phyloP scores from a whole-genome alignment of 2,113 vertebrate species.

The Sylvietta virens region DNA sequence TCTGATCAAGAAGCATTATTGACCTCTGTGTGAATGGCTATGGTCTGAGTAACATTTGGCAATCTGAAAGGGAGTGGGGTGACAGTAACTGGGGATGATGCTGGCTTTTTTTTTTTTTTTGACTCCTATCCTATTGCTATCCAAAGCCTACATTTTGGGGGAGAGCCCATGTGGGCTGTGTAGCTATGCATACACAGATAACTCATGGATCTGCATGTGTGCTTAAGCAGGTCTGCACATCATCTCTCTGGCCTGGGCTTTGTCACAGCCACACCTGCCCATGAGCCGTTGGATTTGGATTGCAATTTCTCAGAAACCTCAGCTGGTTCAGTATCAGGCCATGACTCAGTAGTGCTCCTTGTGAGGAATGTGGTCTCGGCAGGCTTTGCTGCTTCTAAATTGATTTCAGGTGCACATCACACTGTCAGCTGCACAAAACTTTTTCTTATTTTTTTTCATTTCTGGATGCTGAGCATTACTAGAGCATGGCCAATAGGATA shows the following conservation, averaged over 20 bases:
- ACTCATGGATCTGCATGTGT: background rate
- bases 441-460: background rate
- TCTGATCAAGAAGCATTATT: background rate
- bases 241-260: background rate
- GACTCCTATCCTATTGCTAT: background rate
- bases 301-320: background rate
- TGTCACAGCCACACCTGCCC: background rate
- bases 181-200: background rate
- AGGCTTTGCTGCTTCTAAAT: constrained; percentile 5
- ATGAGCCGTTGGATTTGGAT: background rate
- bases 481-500: background rate
- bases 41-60: background rate
- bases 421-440: background rate
- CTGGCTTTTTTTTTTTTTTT: background rate
- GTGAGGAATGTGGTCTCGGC: constrained; percentile 1
- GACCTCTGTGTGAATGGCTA: background rate
- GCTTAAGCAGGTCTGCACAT: background rate
- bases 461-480: background rate
- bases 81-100: background rate
- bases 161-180: background rate
- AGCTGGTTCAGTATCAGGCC: background rate
- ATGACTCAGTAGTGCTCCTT: constrained; percentile 13
- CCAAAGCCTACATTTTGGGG: background rate
- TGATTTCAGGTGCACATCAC: constrained; percentile 16
- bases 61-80: background rate